These are phyloP conservation scores for Diploscapter pachys DNA, from an alignment of 1,140 invertebrate species.

Conservation along the genomic window DNA sequence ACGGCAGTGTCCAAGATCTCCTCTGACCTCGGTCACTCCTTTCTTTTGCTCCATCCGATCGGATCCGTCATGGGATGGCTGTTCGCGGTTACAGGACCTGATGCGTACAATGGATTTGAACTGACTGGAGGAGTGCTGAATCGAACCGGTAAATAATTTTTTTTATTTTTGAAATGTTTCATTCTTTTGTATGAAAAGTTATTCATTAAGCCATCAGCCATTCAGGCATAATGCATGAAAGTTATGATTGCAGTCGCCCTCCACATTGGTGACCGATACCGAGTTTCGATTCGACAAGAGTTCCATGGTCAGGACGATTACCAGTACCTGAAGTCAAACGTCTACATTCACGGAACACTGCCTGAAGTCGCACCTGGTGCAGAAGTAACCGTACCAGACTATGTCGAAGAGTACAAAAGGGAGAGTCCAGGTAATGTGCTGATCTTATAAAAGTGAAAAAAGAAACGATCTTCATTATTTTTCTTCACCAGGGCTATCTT, in stretches of 20 bases:
- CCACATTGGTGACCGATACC: constrained; percentile 49
- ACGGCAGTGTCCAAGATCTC: constrained; percentile 78
- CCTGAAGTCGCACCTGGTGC: constrained; percentile 68
- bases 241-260: background rate
- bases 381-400: constrained; percentile 73
- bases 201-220: too few relatives aligned
- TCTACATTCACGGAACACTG: constrained; percentile 72
- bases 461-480: too few relatives aligned
- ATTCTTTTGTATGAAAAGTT: too few relatives aligned
- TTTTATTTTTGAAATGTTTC: too few relatives aligned
- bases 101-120: constrained; percentile 39
- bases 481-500: too few relatives aligned
- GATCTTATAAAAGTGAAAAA: background rate
- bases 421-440: constrained; percentile 66
- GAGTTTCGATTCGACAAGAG: constrained; percentile 72
- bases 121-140: constrained; percentile 45
- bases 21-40: constrained; percentile 70
- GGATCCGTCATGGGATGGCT: constrained; percentile 82
- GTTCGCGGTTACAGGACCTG: constrained; percentile 68
- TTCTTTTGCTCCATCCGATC: constrained; percentile 76
- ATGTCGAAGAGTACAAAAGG: constrained; percentile 76
- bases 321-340: constrained; percentile 74
- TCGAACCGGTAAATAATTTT: constrained; percentile 25
- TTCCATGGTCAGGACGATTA: constrained; percentile 84
- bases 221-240: too few relatives aligned